These are phyloP conservation scores for Hydropsyche betteni DNA, from an alignment of 2,888 invertebrate species.

Conservation along the genomic window DNA sequence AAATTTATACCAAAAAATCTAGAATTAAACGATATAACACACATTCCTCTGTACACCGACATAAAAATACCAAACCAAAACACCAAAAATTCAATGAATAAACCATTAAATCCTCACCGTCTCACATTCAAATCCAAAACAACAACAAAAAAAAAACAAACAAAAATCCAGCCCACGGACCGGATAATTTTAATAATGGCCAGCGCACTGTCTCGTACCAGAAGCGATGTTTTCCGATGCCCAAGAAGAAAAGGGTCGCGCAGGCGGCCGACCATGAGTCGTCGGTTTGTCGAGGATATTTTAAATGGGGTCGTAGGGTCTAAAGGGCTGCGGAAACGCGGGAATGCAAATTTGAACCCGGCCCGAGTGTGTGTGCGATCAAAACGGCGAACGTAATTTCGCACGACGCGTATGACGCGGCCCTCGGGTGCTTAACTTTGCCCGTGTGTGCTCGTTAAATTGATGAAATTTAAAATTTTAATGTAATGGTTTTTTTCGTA, in stretches of 20 bases:
- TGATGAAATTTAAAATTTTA: no score
- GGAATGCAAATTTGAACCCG: slow-evolving; percentile 34
- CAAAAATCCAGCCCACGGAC: background rate
- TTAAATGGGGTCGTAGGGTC: background rate
- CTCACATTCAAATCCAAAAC: no score
- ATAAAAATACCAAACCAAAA: no score
- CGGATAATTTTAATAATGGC: slow-evolving; percentile 12
- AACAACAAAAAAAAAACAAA: background rate
- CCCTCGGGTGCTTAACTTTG: no score
- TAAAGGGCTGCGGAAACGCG: slow-evolving; percentile 25
- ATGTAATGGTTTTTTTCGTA: no score
- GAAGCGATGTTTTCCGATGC: background rate
- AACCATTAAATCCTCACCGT: no score
- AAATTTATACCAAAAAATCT: no score
- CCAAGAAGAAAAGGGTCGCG: background rate
- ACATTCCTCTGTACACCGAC: no score
- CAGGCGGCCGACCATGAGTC: slow-evolving; percentile 1
- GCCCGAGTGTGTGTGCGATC: background rate
- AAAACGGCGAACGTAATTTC: slow-evolving; percentile 28
- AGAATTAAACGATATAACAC: no score
- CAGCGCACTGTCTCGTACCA: background rate
- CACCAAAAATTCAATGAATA: no score
- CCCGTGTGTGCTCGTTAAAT: no score
- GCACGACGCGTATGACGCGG: background rate
- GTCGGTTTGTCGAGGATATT: no score